These are phyloP conservation scores for Limanda limanda DNA, from an alignment of 2,113 vertebrate species.

Conservation along the genomic window DNA sequence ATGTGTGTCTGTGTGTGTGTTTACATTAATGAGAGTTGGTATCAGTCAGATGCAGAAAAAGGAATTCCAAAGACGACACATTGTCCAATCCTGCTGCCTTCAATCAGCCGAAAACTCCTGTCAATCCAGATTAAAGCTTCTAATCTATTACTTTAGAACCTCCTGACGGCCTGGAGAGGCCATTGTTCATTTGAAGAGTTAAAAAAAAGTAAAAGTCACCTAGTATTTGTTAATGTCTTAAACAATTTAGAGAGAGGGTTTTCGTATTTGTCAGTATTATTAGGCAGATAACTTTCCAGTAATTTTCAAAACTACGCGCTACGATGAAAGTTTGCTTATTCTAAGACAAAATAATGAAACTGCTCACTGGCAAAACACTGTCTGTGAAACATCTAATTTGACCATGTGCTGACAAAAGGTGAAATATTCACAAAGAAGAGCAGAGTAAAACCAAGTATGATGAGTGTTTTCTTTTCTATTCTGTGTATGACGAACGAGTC, in stretches of 20 bases:
- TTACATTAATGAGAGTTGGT: conserved; percentile 38
- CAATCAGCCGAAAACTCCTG: conserved; percentile 66
- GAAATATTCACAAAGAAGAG: background rate
- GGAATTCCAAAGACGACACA: conserved; percentile 60
- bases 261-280: too few species aligned
- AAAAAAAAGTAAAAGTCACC: background rate
- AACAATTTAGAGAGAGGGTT: background rate
- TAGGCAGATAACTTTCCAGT: too few species aligned
- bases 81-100: conserved; percentile 65
- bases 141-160: conserved; percentile 60
- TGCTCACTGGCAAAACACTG: too few species aligned
- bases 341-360: too few species aligned
- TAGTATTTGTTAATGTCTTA: background rate
- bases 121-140: conserved; percentile 73
- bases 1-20: background rate
- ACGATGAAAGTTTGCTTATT: too few species aligned
- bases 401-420: background rate
- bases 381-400: too few species aligned
- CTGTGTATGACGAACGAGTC: background rate
- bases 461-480: background rate
- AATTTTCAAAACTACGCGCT: too few species aligned
- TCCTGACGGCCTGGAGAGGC: conserved; percentile 8
- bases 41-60: conserved; percentile 50
- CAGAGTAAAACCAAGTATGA: background rate
- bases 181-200: conserved; percentile 43